A percentile compares a stretch with the other conserved stretches of the same genome.
phyloP scores from a whole-genome alignment of 1,140 invertebrate genomes.

The Lepidurus couesii region DNA sequence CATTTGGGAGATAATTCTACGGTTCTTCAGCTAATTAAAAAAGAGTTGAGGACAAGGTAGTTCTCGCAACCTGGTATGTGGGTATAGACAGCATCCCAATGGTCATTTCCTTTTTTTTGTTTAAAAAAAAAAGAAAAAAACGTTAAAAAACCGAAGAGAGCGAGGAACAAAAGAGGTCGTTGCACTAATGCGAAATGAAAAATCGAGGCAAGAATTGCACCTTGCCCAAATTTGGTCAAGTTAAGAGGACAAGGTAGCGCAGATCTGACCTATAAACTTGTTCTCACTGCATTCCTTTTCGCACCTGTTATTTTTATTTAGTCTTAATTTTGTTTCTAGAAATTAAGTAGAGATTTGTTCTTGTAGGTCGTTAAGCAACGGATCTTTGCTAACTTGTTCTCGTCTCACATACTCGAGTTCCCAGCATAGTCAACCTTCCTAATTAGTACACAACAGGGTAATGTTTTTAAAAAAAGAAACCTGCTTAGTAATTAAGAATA shows the following conservation, averaged over 20 bases:
- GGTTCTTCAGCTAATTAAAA: neutral
- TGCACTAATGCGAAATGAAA: neutral
- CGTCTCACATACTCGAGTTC: neutral
- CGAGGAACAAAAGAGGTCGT: neutral
- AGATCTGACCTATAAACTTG: neutral
- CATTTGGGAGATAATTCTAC: neutral
- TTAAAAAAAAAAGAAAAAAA: neutral
- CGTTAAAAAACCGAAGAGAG: neutral
- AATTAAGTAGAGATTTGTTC: neutral
- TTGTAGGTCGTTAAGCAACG: neutral
- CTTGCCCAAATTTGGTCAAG: neutral
- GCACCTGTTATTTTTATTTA: neutral
- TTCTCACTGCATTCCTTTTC: neutral
- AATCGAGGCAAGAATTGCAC: neutral
- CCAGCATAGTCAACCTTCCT: neutral
- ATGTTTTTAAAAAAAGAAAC: neutral
- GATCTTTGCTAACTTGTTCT: neutral
- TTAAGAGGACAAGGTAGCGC: neutral
- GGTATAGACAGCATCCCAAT: too few relatives aligned
- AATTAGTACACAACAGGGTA: neutral
- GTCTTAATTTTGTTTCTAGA: neutral
- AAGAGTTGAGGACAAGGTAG: neutral
- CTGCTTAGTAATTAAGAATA: neutral
- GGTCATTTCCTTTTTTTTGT: too few relatives aligned
- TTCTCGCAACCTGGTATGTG: too few relatives aligned